Evolutionary conservation across 2,113 vertebrate genomes (phyloP), one percentile per base, ranked within the genome.

Genomic region (Bos javanicus): DNA sequence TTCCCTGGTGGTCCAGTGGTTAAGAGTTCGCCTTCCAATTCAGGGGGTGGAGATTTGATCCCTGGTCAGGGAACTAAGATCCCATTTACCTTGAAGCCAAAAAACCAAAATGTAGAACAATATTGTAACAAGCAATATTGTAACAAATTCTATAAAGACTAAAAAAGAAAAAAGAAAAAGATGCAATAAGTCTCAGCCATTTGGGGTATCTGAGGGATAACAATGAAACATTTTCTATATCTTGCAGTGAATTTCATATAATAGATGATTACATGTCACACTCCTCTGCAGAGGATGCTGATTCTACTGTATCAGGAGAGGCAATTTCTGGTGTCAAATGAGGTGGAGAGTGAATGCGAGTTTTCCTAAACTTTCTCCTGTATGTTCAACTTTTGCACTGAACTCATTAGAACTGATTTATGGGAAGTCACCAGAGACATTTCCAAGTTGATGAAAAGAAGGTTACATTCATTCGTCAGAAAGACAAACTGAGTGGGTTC

Each of bases 251-350:
- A 14, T 64, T 88, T n/a, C 11, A 39, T 10, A 3, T 48, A 39
- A 90, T 3, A 25, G 67, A 74, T 13, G 84, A 52, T 17, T 30
- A 2, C 54, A 17, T 25, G 28, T 25, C 60, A 28, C 33, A 13
- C 26, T 6, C 43, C 3, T 25, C 80, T 93, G 78, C 48, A 50
- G 62, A 83, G 74, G 78, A 67, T 71, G 16, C 50, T 56, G 85
- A 90, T 50, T 26, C 91, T 43, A 3, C 36, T 26, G 71, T 5
- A 21, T n/a, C 50, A 33, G 2, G 48, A 82, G 21, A 48, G 95
- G 62, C 56, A 30, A 87, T 62, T 95, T 89, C 92, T 90, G 74
- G 46, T 83, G 91, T 81, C 94, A 94, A 59, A 83, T 81, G 62
- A 91, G 50, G 91, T 21, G 13, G 62, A 92, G 56, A 54, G 76